phyloP scores from a whole-genome alignment of 2,113 vertebrate genomes.

The Misgurnus anguillicaudatus region DNA sequence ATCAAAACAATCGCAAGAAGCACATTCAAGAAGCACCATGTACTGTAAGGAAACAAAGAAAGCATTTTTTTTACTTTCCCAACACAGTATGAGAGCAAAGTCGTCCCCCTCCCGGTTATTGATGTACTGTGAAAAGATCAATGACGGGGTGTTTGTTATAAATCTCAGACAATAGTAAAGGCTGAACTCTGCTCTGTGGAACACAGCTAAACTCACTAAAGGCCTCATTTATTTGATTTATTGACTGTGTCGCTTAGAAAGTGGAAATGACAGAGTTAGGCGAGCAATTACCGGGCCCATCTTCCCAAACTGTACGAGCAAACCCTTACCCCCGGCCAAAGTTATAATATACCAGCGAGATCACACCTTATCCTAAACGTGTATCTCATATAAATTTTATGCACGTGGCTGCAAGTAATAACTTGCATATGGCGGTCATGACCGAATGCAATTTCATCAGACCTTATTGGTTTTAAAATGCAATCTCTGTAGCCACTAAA shows the following conservation, averaged over 20 bases:
- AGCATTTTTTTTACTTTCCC: slow-evolving; percentile 8
- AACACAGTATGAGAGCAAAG: slow-evolving; percentile 43
- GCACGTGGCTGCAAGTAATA: slow-evolving; percentile 1
- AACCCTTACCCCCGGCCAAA: slow-evolving; percentile 14
- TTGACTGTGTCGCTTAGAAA: slow-evolving; percentile 52
- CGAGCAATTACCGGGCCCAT: slow-evolving; percentile 53
- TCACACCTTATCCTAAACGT: slow-evolving; percentile 1
- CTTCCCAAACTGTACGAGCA: slow-evolving; percentile 12
- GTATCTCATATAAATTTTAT: slow-evolving; percentile 3
- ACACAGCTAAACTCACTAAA: slow-evolving; percentile 52
- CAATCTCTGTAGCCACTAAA: neutral
- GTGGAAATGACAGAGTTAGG: slow-evolving; percentile 56
- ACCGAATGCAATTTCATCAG: slow-evolving; percentile 6
- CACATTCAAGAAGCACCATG: neutral
- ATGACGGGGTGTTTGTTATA: slow-evolving; percentile 56
- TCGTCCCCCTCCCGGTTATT: slow-evolving; percentile 47
- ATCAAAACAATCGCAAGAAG: neutral
- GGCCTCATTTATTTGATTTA: slow-evolving; percentile 64
- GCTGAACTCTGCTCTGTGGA: slow-evolving; percentile 51
- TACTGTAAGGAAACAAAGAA: slow-evolving; percentile 38
- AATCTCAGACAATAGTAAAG: slow-evolving; percentile 57
- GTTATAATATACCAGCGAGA: neutral
- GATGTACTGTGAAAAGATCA: slow-evolving; percentile 55
- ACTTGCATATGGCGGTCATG: slow-evolving; percentile 25
- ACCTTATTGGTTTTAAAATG: slow-evolving; percentile 31